A percentile compares a stretch with the other conserved stretches of the same genome.
These are phyloP conservation scores for Stegodyphus mimosarum DNA, from an alignment of 1,140 invertebrate genomes.

Conservation along the genomic window DNA sequence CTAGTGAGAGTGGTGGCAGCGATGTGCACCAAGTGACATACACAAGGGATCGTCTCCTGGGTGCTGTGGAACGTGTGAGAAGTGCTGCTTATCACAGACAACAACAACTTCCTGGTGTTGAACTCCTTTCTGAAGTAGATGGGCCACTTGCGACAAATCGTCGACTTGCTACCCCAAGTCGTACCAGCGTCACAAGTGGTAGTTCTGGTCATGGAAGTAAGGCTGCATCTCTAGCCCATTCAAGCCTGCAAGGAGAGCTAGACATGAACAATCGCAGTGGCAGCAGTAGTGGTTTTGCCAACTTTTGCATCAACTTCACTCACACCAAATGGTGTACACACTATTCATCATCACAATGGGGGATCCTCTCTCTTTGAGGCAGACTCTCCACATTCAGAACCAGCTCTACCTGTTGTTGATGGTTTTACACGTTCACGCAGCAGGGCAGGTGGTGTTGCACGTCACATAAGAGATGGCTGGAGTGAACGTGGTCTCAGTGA, in stretches of 20 bases:
- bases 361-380: slow-evolving; percentile 46
- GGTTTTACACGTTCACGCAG: slow-evolving; percentile 8
- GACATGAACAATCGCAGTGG: slow-evolving; percentile 61
- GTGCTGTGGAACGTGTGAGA: slow-evolving; percentile 68
- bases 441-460: slow-evolving; percentile 13
- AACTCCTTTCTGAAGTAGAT: slow-evolving; percentile 28
- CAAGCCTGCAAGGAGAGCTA: slow-evolving; percentile 63
- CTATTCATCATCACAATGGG: slow-evolving; percentile 28
- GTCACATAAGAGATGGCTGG: slow-evolving; percentile 50
- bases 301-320: slow-evolving; percentile 66
- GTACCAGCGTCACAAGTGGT: slow-evolving; percentile 62
- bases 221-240: slow-evolving; percentile 61
- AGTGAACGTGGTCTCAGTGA: slow-evolving; percentile 66
- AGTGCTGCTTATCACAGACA: slow-evolving; percentile 64
- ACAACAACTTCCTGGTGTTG: slow-evolving; percentile 45
- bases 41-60: slow-evolving; percentile 69
- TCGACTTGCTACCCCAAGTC: slow-evolving; percentile 37
- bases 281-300: slow-evolving; percentile 63
- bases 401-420: slow-evolving; percentile 35
- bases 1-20: slow-evolving; percentile 49
- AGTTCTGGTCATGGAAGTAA: slow-evolving; percentile 63
- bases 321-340: slow-evolving; percentile 41
- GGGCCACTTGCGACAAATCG: slow-evolving; percentile 10
- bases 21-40: slow-evolving; percentile 66
- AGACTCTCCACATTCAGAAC: slow-evolving; percentile 54